Evolutionary conservation across 2,888 invertebrate species (phyloP), one percentile per base, ranked within the genome.

Genomic region (Pristionchus exspectatus): DNA sequence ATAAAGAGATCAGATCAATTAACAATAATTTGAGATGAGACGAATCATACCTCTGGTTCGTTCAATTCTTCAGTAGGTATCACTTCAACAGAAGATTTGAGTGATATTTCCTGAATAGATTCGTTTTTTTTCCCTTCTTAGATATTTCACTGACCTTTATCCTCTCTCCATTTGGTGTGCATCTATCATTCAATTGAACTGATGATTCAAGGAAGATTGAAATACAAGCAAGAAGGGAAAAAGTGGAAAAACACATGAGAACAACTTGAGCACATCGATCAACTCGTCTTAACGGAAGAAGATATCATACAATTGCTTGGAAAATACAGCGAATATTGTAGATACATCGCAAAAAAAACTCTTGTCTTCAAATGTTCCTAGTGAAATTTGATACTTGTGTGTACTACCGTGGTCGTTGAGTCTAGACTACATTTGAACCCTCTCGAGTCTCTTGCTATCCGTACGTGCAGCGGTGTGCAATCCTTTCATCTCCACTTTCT

Each of bases 161-260:
- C 16, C 81, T 81, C n/a, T 81, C 44, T 77, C 77, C 77, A 44
- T 21, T 81, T 24, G 81, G 84, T 18, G 33, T 54, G 56, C 88
- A 88, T 74, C 27, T 56, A 9, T 33, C 74, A 88, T 88, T 88
- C 88, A 88, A 88, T 56, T 88, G 74, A 21, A 88, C 88, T 56
- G 88, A 88, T 30, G 88, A 88, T 33, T 88, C 74, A 56, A 88
- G 77, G 59, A 88, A 88, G 50, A 88, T 88, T 21, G 88, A 88
- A n/a, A 88, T 33, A n/a, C 63, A 88, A 14, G 74, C 88, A n/a
- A 88, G 27, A 30, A 38, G 27, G 12, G 88, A 59, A 72, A 88
- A 88, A 16, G 56, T 59, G 16, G 74, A 72, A 44, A 88, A 88
- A 27, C 88, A 88, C 88, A 88, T 88, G 33, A 88, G 59, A 56